phyloP scores from a whole-genome alignment of 2,888 invertebrate species.

The Mesorhabditis spiculigera region DNA sequence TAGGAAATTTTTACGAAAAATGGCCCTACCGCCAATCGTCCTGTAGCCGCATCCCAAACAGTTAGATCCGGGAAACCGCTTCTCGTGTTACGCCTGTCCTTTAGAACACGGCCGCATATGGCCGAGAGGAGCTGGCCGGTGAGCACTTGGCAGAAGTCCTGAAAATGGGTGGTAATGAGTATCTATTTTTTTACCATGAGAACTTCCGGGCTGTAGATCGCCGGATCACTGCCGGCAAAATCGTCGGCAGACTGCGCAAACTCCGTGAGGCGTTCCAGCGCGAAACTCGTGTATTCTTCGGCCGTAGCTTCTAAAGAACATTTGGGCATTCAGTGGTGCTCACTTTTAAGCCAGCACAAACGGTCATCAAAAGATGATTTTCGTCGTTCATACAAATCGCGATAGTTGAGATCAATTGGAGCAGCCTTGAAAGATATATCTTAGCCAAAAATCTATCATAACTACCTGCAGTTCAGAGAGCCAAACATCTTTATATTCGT shows the following conservation, averaged over 20 bases:
- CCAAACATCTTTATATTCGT: slow-evolving; percentile 22
- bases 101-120: slow-evolving; percentile 30
- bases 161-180: slow-evolving; percentile 9
- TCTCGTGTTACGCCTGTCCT: slow-evolving; percentile 39
- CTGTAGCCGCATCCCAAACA: slow-evolving; percentile 37
- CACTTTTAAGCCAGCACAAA: slow-evolving; percentile 26
- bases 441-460: slow-evolving; percentile 7
- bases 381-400: slow-evolving; percentile 22
- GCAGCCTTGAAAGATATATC: slow-evolving; percentile 11
- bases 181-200: not conserved
- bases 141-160: slow-evolving; percentile 33
- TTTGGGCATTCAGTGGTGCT: slow-evolving; percentile 8
- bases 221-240: slow-evolving; percentile 11
- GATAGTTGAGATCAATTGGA: slow-evolving; percentile 40
- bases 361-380: slow-evolving; percentile 26
- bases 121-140: slow-evolving; percentile 23
- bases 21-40: slow-evolving; percentile 20
- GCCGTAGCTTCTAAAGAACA: slow-evolving; percentile 8
- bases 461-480: slow-evolving; percentile 36
- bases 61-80: slow-evolving; percentile 52
- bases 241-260: slow-evolving; percentile 17
- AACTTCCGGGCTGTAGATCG: no score
- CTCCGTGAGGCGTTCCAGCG: slow-evolving; percentile 22
- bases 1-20: not conserved
- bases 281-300: slow-evolving; percentile 9